Base-by-base conservation (phyloP, 2,888 invertebrate genomes). In the Erpobdella octoculata region DNA sequence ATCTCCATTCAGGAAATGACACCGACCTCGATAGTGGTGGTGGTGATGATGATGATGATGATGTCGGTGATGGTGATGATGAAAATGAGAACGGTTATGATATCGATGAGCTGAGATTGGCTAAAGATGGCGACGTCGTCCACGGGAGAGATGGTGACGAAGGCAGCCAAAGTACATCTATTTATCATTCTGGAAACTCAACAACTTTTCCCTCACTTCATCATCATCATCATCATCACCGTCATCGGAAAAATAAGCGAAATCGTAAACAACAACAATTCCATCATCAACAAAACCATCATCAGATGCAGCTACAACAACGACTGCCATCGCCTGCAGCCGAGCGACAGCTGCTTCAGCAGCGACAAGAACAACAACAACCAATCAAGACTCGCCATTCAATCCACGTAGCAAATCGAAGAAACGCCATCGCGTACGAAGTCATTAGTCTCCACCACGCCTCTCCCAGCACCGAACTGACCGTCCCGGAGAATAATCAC, bases 181-280 rank as follows among this genome's bases (percentile, higher is more conserved):
- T n/a, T n/a, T n/a, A n/a, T n/a, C n/a, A n/a, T n/a, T n/a, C n/a
- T n/a, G n/a, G n/a, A n/a, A 6, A 8, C 25, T 41, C 46, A 41
- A 6, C 21, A 9, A 18, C 36, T 15, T 21, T 38, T 33, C n/a
- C 69, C 33, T 36, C 12, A 21, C 65, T 33, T 53, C 67, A 67
- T 46, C 67, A 67, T 41, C 28, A 65, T 35, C 65, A 65, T 65
- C 65, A 38, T 65, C 65, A 38, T 65, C 65, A 65, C 21, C 65
- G 21, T 65, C 38, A 37, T 65, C 65, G 1, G 35, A 25, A 65
- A 9, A 12, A 59, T 21, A 12, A 59, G 12, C 59, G 21, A 9
- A 31, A 9, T 9, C 64, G 9, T 28, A 64, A 37, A 36, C 37
- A 65, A 36, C 65, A 9, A 8, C 37, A 36, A 36, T 18, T 28